Evolutionary conservation across 2,113 vertebrate species (phyloP), one percentile per base, ranked within the genome.

Genomic region (Hyla sarda): DNA sequence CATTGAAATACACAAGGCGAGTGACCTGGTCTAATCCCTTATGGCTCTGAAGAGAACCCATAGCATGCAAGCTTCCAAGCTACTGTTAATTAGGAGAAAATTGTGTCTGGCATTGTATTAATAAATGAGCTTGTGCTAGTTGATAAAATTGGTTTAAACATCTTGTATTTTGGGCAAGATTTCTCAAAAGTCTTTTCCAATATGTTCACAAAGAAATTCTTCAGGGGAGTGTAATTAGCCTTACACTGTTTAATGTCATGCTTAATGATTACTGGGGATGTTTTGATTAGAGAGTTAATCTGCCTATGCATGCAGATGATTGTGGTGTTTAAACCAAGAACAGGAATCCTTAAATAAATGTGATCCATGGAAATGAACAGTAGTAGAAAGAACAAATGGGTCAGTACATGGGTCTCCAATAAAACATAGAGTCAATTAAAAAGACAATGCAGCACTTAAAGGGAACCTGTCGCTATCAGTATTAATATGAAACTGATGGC

Each of bases 201-300:
- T 91, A 92, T 91, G 90, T 92, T 94, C 90, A 90, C 90, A 90
- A 76, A 92, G 89, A 92, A 92, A 93, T 93, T 91, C 92, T 94
- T 93, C 86, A 80, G 88, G 87, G 90, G 88, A 91, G 86, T 89
- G 69, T 92, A 93, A 94, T 94, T 94, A 94, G 88, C 89, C 89
- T 89, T 92, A 91, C 90, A 90, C 84, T 90, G 89, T 92, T 94
- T 94, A 94, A 93, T 92, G 92, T 93, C 93, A 93, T 91, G 90
- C 91, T 90, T 95, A 94, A 93, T 93, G 92, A 92, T 93, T 94
- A 94, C 89, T 88, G 89, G 90, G 92, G 91, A 91, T 91, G 90
- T 91, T 93, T 93, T 93, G 92, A 94, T 93, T 95, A 94, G 92
- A 92, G 94, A 94, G 93, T 94, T 94, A 95, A 95, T 94, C 92